Conservation (phyloP, 1,140 invertebrate species). For the Ephestia elutella region DNA sequence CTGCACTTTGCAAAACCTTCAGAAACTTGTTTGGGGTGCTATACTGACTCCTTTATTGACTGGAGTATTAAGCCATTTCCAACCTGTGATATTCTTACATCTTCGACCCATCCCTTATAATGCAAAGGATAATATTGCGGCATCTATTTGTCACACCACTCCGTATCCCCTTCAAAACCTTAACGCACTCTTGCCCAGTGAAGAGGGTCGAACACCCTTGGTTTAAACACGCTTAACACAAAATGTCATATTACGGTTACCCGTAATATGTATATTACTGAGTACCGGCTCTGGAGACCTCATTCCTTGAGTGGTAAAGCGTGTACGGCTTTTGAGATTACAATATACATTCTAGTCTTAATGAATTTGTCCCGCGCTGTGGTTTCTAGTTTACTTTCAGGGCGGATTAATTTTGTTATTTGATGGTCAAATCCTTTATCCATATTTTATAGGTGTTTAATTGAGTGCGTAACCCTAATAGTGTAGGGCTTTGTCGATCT, state of each 20-base stretch:
- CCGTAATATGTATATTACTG: not conserved
- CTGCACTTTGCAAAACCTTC: too few species aligned
- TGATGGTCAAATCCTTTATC: too few species aligned
- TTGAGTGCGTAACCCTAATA: not conserved
- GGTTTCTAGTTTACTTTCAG: not conserved
- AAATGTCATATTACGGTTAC: conserved; percentile 8
- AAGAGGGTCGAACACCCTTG: conserved; percentile 10
- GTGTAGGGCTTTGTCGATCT: too few species aligned
- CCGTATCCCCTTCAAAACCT: conserved; percentile 6
- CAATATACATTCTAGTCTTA: not conserved
- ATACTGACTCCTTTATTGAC: too few species aligned
- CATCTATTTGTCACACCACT: not conserved
- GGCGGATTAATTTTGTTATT: too few species aligned
- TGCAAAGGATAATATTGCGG: not conserved
- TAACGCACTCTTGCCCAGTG: conserved; percentile 2
- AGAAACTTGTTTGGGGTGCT: too few species aligned
- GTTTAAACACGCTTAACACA: conserved; percentile 7
- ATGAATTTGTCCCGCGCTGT: not conserved
- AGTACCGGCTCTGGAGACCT: not conserved
- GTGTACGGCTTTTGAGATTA: conserved; percentile 5
- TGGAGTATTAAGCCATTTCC: too few species aligned
- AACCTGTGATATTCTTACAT: too few species aligned
- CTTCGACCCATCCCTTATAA: not conserved
- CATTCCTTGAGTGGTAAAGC: conserved; percentile 9
- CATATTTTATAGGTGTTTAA: not conserved